Conservation (phyloP, 2,888 invertebrate species). For the Ariolimax columbianus region DNA sequence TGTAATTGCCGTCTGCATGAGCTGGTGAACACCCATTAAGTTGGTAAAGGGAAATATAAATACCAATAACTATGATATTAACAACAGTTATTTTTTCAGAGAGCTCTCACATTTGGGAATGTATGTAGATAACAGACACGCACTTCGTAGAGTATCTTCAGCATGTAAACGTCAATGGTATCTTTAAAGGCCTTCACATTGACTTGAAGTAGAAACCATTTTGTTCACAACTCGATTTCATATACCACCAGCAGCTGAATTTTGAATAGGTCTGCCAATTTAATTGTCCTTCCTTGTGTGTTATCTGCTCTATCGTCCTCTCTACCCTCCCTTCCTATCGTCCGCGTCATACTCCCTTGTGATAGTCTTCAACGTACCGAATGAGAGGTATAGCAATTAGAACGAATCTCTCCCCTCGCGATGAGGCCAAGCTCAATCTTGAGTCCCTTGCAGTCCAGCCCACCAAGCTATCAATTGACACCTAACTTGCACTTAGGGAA, state of each 20-base stretch:
- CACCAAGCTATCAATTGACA: too few relatives aligned
- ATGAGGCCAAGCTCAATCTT: too few relatives aligned
- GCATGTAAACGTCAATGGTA: background rate
- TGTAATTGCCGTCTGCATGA: background rate
- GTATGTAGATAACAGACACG: background rate
- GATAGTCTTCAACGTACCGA: too few relatives aligned
- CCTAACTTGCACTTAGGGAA: too few relatives aligned
- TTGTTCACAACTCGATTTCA: background rate
- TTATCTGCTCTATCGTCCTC: too few relatives aligned
- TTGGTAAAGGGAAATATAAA: background rate
- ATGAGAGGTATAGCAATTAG: too few relatives aligned
- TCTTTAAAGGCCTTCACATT: background rate
- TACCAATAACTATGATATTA: background rate
- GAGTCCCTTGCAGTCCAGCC: too few relatives aligned
- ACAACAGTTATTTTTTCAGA: background rate
- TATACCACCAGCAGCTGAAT: background rate
- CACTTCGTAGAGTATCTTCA: background rate
- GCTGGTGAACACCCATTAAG: background rate
- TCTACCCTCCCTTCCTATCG: too few relatives aligned
- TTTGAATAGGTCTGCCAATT: too few relatives aligned
- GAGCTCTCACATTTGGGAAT: background rate
- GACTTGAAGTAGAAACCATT: background rate
- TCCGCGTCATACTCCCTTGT: too few relatives aligned
- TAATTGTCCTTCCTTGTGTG: too few relatives aligned
- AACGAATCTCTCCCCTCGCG: too few relatives aligned